Evolutionary conservation across 53 echinoderm and acorn worm genomes (phyloP).

Genomic region (Antedon mediterranea): DNA sequence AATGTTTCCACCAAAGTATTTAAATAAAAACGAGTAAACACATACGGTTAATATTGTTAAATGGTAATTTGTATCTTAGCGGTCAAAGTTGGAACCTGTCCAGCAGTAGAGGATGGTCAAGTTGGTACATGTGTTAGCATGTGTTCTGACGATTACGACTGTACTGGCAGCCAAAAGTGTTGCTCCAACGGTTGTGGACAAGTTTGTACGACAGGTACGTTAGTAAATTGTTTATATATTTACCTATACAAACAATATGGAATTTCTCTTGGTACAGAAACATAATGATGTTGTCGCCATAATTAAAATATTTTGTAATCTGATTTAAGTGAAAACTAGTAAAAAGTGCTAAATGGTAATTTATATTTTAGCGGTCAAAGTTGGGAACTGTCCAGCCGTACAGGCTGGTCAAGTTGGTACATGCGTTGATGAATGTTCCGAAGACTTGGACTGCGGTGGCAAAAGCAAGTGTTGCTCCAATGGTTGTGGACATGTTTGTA

Average conservation of each 20-base stretch:
- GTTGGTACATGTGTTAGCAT: neutral
- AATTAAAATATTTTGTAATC: too few relatives aligned
- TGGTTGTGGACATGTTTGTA: constrained; percentile 47
- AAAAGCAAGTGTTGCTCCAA: constrained; percentile 49
- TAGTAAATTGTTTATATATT: too few relatives aligned
- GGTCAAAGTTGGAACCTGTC: constrained; percentile 16
- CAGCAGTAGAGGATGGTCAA: neutral
- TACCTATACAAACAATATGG: neutral
- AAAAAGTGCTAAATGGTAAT: too few relatives aligned
- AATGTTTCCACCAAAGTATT: too few relatives aligned
- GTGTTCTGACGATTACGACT: neutral
- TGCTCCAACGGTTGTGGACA: constrained; percentile 44
- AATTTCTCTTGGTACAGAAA: too few relatives aligned
- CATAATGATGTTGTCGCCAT: too few relatives aligned
- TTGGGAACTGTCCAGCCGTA: constrained; percentile 22
- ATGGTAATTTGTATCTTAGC: too few relatives aligned
- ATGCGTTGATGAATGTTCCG: constrained; percentile 29
- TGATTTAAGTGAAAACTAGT: too few relatives aligned
- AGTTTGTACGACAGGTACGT: constrained; percentile 14
- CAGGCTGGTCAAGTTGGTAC: constrained; percentile 28
- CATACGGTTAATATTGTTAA: neutral
- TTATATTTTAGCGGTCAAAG: too few relatives aligned
- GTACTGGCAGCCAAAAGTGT: constrained; percentile 19
- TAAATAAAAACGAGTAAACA: too few relatives aligned
- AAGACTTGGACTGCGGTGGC: constrained; percentile 28